Evolutionary conservation across 2,888 invertebrate genomes (phyloP).

Genomic region (Morinoia aosen): DNA sequence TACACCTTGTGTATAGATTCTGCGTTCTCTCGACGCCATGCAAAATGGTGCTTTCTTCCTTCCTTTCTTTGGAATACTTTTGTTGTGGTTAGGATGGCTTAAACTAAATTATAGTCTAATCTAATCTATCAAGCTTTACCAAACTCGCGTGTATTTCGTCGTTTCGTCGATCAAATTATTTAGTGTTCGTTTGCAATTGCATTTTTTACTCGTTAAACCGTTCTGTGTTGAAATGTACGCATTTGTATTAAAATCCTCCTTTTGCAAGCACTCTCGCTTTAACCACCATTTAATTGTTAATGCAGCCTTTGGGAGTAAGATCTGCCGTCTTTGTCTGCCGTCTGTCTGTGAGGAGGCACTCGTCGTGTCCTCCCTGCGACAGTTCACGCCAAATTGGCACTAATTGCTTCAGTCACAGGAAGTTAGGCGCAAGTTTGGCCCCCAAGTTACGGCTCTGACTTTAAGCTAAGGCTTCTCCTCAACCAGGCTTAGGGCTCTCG

Average conservation of each 20-base stretch:
- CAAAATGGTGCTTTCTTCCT: too few species aligned
- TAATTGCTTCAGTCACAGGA: slow-evolving; percentile 53
- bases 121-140: too few species aligned
- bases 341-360: neutral
- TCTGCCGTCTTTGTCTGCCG: neutral
- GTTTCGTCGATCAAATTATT: too few species aligned
- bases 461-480: slow-evolving; percentile 41
- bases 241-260: neutral
- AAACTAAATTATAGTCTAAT: too few species aligned
- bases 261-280: neutral
- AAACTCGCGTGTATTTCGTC: too few species aligned
- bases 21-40: too few species aligned
- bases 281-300: neutral
- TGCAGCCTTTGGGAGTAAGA: neutral
- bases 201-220: neutral
- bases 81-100: too few species aligned
- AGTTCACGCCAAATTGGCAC: slow-evolving; percentile 52
- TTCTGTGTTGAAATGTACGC: neutral
- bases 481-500: neutral
- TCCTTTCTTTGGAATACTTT: too few species aligned
- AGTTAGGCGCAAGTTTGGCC: slow-evolving; percentile 47
- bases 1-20: too few species aligned
- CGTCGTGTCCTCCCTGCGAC: slow-evolving; percentile 10
- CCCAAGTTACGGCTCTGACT: slow-evolving; percentile 45
- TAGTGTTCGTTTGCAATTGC: too few species aligned